Conservation (phyloP, 2,888 invertebrate species). For the Chelonus formosanus region DNA sequence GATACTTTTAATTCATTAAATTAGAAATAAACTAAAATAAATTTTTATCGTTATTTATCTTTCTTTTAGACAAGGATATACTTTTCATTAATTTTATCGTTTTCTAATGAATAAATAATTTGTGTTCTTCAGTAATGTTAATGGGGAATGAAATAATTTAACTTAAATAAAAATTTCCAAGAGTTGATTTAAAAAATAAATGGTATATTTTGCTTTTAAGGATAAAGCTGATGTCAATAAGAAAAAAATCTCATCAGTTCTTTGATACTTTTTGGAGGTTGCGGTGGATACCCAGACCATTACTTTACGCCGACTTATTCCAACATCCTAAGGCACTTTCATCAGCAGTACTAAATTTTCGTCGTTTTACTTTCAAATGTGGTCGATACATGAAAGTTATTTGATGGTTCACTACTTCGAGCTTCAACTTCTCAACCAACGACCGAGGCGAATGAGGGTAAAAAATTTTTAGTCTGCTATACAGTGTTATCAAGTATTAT, state of each 20-base stretch:
- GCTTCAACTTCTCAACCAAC: no score
- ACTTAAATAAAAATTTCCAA: background rate
- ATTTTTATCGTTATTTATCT: no score
- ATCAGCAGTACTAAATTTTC: background rate
- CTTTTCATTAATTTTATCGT: no score
- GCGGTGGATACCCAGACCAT: background rate
- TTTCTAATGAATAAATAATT: no score
- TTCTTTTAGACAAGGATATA: no score
- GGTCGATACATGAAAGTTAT: conserved; percentile 2
- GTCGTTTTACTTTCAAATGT: conserved; percentile 6
- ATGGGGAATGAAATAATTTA: no score
- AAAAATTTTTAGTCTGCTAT: no score
- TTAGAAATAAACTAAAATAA: no score
- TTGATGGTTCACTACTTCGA: background rate
- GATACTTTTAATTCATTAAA: no score
- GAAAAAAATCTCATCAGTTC: background rate
- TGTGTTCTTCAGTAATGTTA: no score
- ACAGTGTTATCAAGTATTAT: no score
- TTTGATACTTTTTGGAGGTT: conserved; percentile 5
- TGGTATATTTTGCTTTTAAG: background rate
- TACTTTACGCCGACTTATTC: background rate
- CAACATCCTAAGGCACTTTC: background rate
- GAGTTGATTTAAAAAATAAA: background rate
- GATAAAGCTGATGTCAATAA: background rate
- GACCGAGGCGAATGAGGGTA: no score